Conservation (phyloP, 2,113 vertebrate species). For the Rhea pennata region DNA sequence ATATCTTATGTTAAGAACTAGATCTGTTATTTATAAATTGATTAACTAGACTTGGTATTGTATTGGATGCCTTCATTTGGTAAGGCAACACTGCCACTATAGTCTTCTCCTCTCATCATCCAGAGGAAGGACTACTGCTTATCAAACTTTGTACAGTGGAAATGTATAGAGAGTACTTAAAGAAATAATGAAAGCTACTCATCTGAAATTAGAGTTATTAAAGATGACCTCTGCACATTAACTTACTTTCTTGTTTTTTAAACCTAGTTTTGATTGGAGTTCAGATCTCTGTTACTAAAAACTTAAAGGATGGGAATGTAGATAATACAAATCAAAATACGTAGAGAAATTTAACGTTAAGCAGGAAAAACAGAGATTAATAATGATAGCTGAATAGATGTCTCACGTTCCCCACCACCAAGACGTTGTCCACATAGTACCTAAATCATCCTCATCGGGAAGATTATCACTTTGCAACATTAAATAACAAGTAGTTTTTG, state of each 20-base stretch:
- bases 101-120: neutral
- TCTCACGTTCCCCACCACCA: neutral
- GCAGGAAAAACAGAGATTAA: neutral
- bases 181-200: neutral
- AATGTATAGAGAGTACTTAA: neutral
- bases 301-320: neutral
- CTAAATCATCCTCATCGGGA: neutral
- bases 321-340: neutral
- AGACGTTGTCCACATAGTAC: neutral
- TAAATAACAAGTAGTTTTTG: accelerated
- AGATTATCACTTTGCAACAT: neutral
- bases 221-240: neutral
- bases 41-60: neutral
- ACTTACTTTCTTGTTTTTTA: neutral
- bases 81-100: neutral
- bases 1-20: neutral
- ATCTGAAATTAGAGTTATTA: neutral
- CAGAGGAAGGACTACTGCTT: neutral
- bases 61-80: neutral
- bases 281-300: neutral
- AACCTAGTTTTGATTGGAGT: neutral
- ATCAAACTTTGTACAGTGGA: neutral
- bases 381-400: neutral
- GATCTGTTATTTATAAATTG: neutral
- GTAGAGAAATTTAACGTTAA: neutral